These are phyloP conservation scores for Xiphophorus birchmanni DNA, from an alignment of 2,797 vertebrate genomes.

Conservation along the genomic window DNA sequence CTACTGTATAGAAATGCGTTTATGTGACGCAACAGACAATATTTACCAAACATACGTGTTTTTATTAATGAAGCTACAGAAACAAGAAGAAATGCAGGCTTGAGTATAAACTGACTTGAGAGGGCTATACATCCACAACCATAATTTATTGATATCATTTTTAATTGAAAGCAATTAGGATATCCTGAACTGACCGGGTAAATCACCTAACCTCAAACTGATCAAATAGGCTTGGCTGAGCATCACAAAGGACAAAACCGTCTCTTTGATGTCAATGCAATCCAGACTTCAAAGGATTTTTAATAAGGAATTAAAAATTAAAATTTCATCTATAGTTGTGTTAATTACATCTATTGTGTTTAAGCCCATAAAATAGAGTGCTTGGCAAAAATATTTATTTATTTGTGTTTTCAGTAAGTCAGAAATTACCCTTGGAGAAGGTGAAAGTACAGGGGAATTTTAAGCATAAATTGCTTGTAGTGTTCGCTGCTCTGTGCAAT, in stretches of 20 bases:
- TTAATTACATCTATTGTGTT: neutral
- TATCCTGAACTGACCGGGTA: neutral
- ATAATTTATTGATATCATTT: neutral
- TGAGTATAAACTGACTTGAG: neutral
- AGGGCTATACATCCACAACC: no score
- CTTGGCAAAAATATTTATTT: no score
- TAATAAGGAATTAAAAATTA: neutral
- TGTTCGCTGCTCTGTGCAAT: neutral
- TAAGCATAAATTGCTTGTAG: neutral
- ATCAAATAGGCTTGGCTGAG: conserved; percentile 2
- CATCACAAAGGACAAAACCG: conserved; percentile 6
- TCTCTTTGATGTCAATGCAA: neutral
- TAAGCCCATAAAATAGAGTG: neutral
- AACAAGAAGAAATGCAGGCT: neutral
- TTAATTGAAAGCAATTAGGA: neutral
- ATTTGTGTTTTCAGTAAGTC: neutral
- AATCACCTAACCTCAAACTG: neutral
- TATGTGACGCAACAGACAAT: neutral
- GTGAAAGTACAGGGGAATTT: neutral
- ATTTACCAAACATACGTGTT: neutral
- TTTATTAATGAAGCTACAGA: neutral
- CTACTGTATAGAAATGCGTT: neutral
- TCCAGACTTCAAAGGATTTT: conserved; percentile 3
- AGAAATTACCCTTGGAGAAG: neutral
- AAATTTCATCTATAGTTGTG: neutral